Evolutionary conservation across 23 tunicate species (phyloP).

Genomic region (Halocynthia roretzi): DNA sequence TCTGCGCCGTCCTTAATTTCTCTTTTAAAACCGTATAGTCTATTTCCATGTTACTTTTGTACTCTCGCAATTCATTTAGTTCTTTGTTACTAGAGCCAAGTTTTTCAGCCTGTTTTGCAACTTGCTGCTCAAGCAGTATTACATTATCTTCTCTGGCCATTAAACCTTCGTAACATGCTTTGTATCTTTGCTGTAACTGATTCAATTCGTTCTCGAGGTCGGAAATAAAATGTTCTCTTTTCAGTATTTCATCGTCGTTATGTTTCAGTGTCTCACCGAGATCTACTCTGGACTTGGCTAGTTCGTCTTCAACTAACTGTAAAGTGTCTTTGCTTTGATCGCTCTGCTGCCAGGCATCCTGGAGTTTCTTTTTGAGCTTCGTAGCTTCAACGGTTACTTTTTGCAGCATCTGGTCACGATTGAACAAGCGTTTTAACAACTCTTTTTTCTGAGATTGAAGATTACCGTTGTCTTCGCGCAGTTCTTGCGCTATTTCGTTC

Average conservation of each 20-base stretch:
- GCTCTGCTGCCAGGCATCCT: conserved; percentile 40
- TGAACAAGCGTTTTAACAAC: conserved; percentile 51
- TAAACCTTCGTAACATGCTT: conserved; percentile 71
- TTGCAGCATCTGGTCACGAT: conserved; percentile 90
- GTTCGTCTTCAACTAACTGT: conserved; percentile 77
- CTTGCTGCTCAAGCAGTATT: conserved; percentile 53
- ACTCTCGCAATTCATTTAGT: conserved; percentile 42
- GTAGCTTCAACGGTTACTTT: conserved; percentile 94
- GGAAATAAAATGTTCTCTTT: conserved; percentile 29
- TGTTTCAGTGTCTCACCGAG: conserved; percentile 55
- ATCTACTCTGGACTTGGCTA: conserved; percentile 73
- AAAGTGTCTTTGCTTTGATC: conserved; percentile 75
- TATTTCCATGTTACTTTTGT: conserved; percentile 81
- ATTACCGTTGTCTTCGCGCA: conserved; percentile 14
- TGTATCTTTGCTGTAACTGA: conserved; percentile 60
- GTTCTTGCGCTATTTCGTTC: conserved; percentile 20
- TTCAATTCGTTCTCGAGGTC: conserved; percentile 45
- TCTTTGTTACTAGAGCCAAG: conserved; percentile 41
- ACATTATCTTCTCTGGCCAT: conserved; percentile 50
- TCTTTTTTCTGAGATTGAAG: conserved; percentile 80
- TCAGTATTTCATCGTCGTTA: conserved; percentile 69
- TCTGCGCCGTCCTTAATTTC: conserved; percentile 85
- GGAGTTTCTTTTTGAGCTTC: conserved; percentile 76
- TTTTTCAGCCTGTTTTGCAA: conserved; percentile 51
- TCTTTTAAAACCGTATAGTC: conserved; percentile 62